phyloP scores from a whole-genome alignment of 2,113 vertebrate species.

The Pan paniscus region DNA sequence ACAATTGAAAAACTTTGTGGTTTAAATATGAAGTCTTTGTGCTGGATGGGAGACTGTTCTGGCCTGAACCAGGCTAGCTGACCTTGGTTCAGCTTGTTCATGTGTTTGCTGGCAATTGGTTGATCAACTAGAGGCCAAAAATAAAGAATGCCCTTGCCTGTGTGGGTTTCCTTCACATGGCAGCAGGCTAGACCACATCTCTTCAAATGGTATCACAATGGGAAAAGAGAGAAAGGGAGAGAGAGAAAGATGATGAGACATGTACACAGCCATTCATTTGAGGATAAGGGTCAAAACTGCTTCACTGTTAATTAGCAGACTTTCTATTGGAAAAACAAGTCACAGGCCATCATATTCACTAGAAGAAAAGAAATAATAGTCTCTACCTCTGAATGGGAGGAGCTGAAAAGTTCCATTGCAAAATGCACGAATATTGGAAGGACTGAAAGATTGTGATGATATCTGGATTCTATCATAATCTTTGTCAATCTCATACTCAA shows the following conservation, averaged over 20 bases:
- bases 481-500: neutral
- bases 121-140: accelerated
- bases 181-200: neutral
- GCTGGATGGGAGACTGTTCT: neutral
- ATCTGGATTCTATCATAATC: neutral
- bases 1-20: neutral
- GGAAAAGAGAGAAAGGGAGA: neutral
- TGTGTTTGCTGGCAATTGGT: neutral
- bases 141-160: neutral
- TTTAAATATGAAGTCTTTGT: neutral
- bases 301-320: neutral
- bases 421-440: neutral
- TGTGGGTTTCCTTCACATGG: neutral
- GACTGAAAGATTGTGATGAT: neutral
- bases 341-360: neutral
- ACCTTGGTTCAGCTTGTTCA: neutral
- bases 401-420: neutral
- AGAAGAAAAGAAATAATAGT: too few species aligned
- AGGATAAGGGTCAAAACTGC: neutral
- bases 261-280: neutral
- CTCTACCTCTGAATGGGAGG: neutral
- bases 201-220: neutral
- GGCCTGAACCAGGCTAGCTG: neutral
- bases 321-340: neutral
- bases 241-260: neutral